phyloP scores from a whole-genome alignment of 2,888 invertebrate genomes.

The Ochropleura leucogaster region DNA sequence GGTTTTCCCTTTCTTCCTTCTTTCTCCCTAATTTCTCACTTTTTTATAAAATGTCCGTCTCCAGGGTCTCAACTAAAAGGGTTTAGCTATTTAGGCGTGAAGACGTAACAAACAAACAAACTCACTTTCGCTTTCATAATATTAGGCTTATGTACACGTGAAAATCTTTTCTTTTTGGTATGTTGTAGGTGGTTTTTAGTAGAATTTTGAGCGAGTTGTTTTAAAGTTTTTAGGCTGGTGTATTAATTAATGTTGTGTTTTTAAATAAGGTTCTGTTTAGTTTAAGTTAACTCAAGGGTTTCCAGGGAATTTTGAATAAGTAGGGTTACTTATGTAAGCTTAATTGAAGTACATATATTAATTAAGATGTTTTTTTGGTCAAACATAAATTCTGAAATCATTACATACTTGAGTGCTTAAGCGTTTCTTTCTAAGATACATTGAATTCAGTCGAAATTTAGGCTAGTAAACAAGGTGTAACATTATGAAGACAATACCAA shows the following conservation, averaged over 20 bases:
- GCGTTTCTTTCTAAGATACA: background rate
- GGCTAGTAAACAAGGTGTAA: background rate
- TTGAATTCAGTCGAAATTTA: background rate
- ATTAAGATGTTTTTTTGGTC: background rate
- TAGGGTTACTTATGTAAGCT: background rate
- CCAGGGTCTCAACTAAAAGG: too few species aligned
- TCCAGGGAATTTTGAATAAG: background rate
- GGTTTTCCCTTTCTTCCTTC: too few species aligned
- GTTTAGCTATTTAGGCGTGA: too few species aligned
- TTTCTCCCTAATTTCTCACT: too few species aligned
- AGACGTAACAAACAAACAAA: too few species aligned
- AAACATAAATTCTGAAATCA: background rate
- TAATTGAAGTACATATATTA: background rate
- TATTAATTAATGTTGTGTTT: slow-evolving; percentile 25
- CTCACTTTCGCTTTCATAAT: too few species aligned
- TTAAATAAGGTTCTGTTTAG: background rate
- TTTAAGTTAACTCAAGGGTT: background rate
- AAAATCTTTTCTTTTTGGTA: slow-evolving; percentile 42
- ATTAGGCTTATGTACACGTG: slow-evolving; percentile 7
- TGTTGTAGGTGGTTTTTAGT: background rate
- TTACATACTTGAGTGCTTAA: background rate
- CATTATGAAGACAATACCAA: background rate
- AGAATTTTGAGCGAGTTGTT: background rate
- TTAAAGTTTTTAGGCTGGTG: background rate
- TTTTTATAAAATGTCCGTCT: too few species aligned